Evolutionary conservation across 1,140 invertebrate genomes (phyloP).

Genomic region (Drosophila persimilis): DNA sequence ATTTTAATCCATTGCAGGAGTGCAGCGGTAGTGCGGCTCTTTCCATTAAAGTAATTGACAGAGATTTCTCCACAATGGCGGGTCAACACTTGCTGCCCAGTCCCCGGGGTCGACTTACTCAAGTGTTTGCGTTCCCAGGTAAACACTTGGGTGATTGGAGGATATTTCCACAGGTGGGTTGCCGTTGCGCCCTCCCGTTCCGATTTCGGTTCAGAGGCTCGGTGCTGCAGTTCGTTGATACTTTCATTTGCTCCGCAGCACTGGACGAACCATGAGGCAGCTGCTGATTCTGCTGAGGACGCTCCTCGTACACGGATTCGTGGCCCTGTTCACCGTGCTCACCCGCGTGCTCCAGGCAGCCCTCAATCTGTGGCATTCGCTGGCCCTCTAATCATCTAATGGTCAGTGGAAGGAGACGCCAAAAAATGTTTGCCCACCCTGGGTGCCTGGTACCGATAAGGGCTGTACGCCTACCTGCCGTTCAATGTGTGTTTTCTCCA

Average conservation of each 20-base stretch:
- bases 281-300: constrained; percentile 43
- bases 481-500: constrained; percentile 13
- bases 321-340: constrained; percentile 39
- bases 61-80: constrained; percentile 19
- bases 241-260: constrained; percentile 14
- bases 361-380: constrained; percentile 48
- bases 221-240: not conserved
- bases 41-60: constrained; percentile 28
- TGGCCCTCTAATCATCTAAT: constrained; percentile 25
- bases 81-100: no score
- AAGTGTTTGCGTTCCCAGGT: constrained; percentile 9
- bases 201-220: not conserved
- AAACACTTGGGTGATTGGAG: constrained; percentile 1
- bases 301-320: constrained; percentile 50
- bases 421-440: no score
- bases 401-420: not conserved
- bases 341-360: constrained; percentile 35
- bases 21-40: not conserved
- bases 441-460: no score
- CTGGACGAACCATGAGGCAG: constrained; percentile 38
- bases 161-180: constrained; percentile 21
- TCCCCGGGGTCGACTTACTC: no score
- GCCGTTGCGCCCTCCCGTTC: not conserved
- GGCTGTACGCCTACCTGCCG: no score
- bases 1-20: not conserved